Conservation (phyloP, 1,140 invertebrate species). For the Scaptomyza graminum region DNA sequence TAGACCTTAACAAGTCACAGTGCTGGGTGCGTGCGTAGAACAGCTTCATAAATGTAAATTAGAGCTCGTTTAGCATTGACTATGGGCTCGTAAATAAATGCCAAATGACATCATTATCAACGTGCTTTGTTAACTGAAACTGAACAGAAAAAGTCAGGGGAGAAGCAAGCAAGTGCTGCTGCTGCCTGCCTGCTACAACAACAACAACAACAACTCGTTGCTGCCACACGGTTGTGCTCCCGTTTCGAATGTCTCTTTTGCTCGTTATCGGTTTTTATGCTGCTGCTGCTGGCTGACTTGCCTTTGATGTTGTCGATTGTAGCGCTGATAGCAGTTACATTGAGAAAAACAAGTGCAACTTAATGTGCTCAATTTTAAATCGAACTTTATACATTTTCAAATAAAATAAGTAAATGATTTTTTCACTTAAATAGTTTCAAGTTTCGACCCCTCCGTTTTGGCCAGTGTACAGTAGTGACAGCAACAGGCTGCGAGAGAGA, state of each 20-base stretch:
- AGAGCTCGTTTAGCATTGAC: conserved; percentile 83
- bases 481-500: neutral
- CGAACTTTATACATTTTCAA: too few species aligned
- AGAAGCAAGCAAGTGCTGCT: neutral
- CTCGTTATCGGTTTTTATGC: conserved; percentile 68
- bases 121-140: conserved; percentile 55
- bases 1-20: conserved; percentile 53
- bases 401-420: too few species aligned
- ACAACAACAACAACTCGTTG: neutral
- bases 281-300: conserved; percentile 7
- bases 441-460: too few species aligned
- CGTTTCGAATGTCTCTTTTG: conserved; percentile 60
- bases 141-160: neutral
- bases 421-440: too few species aligned
- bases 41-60: conserved; percentile 83
- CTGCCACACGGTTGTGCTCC: conserved; percentile 14
- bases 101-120: conserved; percentile 83
- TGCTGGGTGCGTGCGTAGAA: conserved; percentile 77
- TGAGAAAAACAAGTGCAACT: neutral
- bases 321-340: conserved; percentile 51
- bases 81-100: conserved; percentile 83
- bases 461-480: neutral
- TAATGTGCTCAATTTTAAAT: too few species aligned
- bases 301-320: conserved; percentile 78
- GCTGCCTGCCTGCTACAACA: neutral